phyloP scores from a whole-genome alignment of 2,888 invertebrate genomes.

The Philopedon plagiatum region DNA sequence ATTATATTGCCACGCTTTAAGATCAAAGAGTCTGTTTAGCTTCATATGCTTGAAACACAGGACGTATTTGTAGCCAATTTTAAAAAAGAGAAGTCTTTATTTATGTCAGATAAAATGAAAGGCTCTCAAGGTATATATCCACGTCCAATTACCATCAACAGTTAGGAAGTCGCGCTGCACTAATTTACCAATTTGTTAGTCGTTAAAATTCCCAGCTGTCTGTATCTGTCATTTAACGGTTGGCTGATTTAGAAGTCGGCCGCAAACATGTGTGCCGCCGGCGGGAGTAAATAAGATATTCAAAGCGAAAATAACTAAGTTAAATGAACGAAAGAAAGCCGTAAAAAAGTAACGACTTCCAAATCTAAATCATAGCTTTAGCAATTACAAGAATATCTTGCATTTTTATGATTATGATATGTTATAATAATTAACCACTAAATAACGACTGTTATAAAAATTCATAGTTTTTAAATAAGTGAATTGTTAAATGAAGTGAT shows the following conservation, averaged over 20 bases:
- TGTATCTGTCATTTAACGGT: slow-evolving; percentile 69
- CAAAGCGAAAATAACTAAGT: slow-evolving; percentile 29
- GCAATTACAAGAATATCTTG: too few relatives aligned
- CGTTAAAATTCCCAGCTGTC: slow-evolving; percentile 71
- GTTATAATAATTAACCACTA: too few relatives aligned
- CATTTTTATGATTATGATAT: too few relatives aligned
- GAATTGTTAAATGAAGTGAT: too few relatives aligned
- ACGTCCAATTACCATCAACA: slow-evolving; percentile 69
- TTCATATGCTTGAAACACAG: slow-evolving; percentile 19
- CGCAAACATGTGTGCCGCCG: slow-evolving; percentile 66
- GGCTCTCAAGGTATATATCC: slow-evolving; percentile 63
- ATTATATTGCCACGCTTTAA: slow-evolving; percentile 15
- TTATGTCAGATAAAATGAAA: slow-evolving; percentile 23
- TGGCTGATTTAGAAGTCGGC: slow-evolving; percentile 69
- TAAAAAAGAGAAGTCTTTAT: slow-evolving; percentile 7
- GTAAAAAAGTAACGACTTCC: slow-evolving; percentile 6
- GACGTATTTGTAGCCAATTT: slow-evolving; percentile 16
- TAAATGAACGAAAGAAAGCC: slow-evolving; percentile 33
- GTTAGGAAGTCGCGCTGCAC: slow-evolving; percentile 66
- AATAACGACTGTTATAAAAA: too few relatives aligned
- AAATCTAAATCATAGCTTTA: slow-evolving; percentile 12
- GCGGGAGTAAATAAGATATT: slow-evolving; percentile 40
- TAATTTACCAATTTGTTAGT: slow-evolving; percentile 72
- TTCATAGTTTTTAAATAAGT: too few relatives aligned
- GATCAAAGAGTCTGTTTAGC: slow-evolving; percentile 20